A percentile compares a stretch with the other conserved stretches of the same genome.
Conservation (phyloP, 1,140 invertebrate genomes). For the Dolichoris vasculosae region DNA sequence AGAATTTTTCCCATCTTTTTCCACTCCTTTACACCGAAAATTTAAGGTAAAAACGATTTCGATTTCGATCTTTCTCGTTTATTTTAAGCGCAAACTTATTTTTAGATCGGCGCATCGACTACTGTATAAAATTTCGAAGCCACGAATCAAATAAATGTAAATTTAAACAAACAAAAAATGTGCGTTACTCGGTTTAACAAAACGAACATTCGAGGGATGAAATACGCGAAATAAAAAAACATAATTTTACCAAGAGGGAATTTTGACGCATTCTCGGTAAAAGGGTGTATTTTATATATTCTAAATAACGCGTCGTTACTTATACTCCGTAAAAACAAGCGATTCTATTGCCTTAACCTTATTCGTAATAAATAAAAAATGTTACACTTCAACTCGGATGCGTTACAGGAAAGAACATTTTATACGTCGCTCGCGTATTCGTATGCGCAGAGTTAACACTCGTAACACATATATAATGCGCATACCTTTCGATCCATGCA, state of each 20-base stretch:
- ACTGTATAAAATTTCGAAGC: neutral
- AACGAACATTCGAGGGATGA: neutral
- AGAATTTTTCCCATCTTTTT: too few species aligned
- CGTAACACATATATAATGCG: neutral
- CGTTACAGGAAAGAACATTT: neutral
- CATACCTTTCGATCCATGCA: neutral
- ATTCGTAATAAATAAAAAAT: neutral
- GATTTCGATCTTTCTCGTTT: too few species aligned
- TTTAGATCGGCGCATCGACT: too few species aligned
- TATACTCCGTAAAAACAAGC: neutral
- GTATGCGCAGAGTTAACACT: too few species aligned
- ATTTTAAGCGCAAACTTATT: too few species aligned
- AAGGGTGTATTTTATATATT: slow-evolving; percentile 8
- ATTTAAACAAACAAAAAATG: neutral
- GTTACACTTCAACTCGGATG: neutral
- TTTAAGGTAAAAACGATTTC: too few species aligned
- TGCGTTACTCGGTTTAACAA: neutral
- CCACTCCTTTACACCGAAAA: too few species aligned
- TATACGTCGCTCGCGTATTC: neutral
- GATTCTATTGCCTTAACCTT: neutral
- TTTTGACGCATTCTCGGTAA: neutral
- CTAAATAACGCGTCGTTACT: neutral
- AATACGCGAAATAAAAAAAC: neutral
- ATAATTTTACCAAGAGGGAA: slow-evolving; percentile 19
- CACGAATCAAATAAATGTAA: neutral